Evolutionary conservation across 2,888 invertebrate genomes (phyloP).

Genomic region (Onchidella celtica): DNA sequence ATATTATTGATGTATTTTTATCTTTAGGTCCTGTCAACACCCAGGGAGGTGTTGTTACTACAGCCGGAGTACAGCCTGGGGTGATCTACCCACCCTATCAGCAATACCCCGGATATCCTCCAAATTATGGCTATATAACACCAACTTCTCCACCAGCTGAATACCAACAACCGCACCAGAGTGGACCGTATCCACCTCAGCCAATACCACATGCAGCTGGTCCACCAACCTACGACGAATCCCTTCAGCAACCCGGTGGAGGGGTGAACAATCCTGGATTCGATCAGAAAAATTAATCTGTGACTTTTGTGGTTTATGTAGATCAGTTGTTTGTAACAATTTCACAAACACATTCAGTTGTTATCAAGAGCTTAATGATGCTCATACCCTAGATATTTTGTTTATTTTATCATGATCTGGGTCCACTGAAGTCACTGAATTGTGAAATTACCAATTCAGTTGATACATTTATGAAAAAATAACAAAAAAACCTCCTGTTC

Average conservation of each 20-base stretch:
- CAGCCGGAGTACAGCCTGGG: constrained; percentile 29
- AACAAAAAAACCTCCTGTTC: too few relatives aligned
- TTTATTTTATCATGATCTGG: too few relatives aligned
- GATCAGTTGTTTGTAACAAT: too few relatives aligned
- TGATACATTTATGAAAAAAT: too few relatives aligned
- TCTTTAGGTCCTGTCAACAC: background rate
- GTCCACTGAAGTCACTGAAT: too few relatives aligned
- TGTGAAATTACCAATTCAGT: too few relatives aligned
- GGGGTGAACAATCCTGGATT: constrained; percentile 15
- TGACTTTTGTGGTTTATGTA: too few relatives aligned
- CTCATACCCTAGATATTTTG: too few relatives aligned
- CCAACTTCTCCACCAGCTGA: background rate
- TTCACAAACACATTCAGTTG: too few relatives aligned
- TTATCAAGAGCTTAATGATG: too few relatives aligned
- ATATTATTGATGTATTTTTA: background rate
- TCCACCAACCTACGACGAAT: constrained; percentile 6
- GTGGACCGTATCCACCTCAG: background rate
- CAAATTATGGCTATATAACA: background rate
- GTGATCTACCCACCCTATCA: constrained; percentile 22
- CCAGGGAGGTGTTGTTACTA: background rate
- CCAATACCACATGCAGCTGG: background rate
- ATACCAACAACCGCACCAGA: too few relatives aligned
- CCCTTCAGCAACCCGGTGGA: background rate
- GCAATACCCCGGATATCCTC: constrained; percentile 12
- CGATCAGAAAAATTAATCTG: constrained; percentile 5